phyloP scores from a whole-genome alignment of 2,113 vertebrate species.

The Syngnathus scovelli region DNA sequence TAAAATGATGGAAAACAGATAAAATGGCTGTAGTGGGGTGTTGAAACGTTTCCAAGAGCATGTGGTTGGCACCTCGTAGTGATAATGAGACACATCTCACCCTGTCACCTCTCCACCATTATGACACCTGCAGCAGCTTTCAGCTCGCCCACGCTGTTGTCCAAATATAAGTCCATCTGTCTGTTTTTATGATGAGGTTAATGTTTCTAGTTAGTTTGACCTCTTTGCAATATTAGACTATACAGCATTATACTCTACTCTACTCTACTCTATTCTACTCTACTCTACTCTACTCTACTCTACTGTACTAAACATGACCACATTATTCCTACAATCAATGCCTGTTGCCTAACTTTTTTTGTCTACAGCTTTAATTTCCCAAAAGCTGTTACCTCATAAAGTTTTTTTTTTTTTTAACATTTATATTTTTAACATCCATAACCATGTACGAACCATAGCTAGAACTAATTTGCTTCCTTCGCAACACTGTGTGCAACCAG shows the following conservation, averaged over 20 bases:
- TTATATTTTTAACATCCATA: too few relatives aligned
- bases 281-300: background rate
- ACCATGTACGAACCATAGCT: too few relatives aligned
- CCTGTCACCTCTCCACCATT: slow-evolving; percentile 40
- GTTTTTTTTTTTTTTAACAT: too few relatives aligned
- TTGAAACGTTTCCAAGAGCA: slow-evolving; percentile 8
- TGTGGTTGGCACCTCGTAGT: slow-evolving; percentile 23
- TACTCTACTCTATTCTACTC: background rate
- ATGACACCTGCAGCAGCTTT: slow-evolving; percentile 35
- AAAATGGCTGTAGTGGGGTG: slow-evolving; percentile 7
- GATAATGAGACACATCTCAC: slow-evolving; percentile 46
- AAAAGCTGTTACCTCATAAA: too few relatives aligned
- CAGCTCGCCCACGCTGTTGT: slow-evolving; percentile 25
- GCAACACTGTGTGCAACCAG: too few relatives aligned
- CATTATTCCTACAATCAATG: too few relatives aligned
- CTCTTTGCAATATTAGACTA: background rate
- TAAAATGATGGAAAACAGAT: background rate
- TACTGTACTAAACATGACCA: too few relatives aligned
- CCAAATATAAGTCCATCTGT: slow-evolving; percentile 24
- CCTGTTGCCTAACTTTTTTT: too few relatives aligned
- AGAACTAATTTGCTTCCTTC: too few relatives aligned
- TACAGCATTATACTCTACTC: background rate
- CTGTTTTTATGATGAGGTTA: slow-evolving; percentile 1
- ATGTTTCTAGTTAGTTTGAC: background rate
- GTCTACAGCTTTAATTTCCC: too few relatives aligned